phyloP scores from a whole-genome alignment of 2,888 invertebrate genomes.

The Halictus quadricinctus region DNA sequence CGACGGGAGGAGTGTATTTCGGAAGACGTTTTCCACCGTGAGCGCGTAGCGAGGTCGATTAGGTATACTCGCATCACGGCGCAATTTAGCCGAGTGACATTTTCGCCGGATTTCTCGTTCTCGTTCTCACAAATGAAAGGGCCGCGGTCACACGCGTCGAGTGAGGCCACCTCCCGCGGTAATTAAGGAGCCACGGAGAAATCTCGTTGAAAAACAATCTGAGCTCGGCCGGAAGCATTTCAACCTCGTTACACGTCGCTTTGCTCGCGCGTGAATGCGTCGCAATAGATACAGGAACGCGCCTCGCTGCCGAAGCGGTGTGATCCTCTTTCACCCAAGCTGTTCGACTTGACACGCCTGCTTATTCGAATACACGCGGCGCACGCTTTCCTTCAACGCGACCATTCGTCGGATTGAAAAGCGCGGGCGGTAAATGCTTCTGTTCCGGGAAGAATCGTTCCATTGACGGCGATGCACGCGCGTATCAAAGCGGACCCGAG shows the following conservation, averaged over 20 bases:
- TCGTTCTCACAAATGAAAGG: constrained; percentile 9
- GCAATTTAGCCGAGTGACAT: constrained; percentile 25
- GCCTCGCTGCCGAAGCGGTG: neutral
- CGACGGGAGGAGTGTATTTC: neutral
- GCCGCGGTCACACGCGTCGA: neutral
- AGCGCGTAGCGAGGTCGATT: neutral
- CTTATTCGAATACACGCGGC: constrained; percentile 12
- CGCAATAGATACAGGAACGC: constrained; percentile 1
- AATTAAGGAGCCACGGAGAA: constrained; percentile 32
- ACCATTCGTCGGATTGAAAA: neutral
- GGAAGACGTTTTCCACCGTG: neutral
- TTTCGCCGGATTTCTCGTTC: neutral
- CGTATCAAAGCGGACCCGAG: constrained; percentile 1
- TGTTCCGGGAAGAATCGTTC: constrained; percentile 19
- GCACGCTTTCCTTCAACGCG: neutral
- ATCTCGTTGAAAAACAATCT: constrained; percentile 41
- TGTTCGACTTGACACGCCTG: neutral
- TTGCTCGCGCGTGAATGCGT: constrained; percentile 20
- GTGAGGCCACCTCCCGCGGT: constrained; percentile 21
- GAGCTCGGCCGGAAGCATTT: constrained; percentile 5
- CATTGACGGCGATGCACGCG: neutral
- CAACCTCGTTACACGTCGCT: constrained; percentile 25
- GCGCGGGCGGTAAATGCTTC: neutral
- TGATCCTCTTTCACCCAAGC: constrained; percentile 25
- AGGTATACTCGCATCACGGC: neutral